phyloP scores from a whole-genome alignment of 2,797 vertebrate species.

The Pachyuromys duprasi region DNA sequence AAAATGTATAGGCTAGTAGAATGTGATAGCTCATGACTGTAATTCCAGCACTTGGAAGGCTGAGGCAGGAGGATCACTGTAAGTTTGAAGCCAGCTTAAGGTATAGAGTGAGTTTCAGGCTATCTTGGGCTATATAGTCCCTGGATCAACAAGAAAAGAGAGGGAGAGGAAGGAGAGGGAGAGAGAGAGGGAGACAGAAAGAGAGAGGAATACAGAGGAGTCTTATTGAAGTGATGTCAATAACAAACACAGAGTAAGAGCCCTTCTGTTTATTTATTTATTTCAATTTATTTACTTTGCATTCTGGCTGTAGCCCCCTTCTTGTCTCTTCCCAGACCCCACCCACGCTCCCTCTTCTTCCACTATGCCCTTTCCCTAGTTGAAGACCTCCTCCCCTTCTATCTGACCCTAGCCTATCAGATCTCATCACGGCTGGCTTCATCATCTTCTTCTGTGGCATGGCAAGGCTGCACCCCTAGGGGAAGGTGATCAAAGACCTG shows the following conservation, averaged over 20 bases:
- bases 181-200: not conserved
- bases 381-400: too few relatives aligned
- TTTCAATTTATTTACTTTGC: too few relatives aligned
- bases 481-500: too few relatives aligned
- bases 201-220: rapidly evolving
- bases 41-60: not conserved
- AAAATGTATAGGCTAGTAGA: slow-evolving; percentile 9
- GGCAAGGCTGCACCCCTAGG: too few relatives aligned
- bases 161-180: not conserved
- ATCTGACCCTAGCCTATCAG: too few relatives aligned
- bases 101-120: not conserved
- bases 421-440: too few relatives aligned
- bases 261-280: not conserved
- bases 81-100: not conserved
- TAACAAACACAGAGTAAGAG: not conserved
- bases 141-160: not conserved
- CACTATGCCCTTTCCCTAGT: too few relatives aligned
- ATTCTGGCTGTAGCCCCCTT: too few relatives aligned
- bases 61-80: not conserved
- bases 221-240: not conserved
- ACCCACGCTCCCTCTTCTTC: too few relatives aligned
- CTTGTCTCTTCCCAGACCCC: too few relatives aligned
- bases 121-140: not conserved
- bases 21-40: not conserved
- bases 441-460: too few relatives aligned